phyloP scores from a whole-genome alignment of 2,113 vertebrate genomes.

The Macroglossus sobrinus region DNA sequence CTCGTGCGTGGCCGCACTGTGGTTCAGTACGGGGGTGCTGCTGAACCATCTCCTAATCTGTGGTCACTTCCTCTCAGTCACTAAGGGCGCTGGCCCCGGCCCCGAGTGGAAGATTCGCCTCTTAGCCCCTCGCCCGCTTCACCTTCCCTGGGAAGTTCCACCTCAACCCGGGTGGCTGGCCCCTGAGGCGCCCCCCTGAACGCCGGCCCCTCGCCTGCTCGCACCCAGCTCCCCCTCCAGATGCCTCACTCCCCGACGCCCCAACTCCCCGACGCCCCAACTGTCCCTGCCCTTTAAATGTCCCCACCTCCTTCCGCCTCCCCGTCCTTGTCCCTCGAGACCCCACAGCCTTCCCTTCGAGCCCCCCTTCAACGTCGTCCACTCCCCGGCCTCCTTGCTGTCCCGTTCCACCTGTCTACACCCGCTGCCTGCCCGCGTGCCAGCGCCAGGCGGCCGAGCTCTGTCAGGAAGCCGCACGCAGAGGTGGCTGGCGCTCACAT shows the following conservation, averaged over 20 bases:
- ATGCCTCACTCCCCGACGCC: too few species aligned
- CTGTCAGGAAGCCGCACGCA: background rate
- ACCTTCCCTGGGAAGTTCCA: background rate
- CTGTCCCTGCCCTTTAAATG: background rate
- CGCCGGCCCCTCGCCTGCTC: background rate
- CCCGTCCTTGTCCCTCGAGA: too few species aligned
- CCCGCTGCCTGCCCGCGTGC: background rate
- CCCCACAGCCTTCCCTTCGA: background rate
- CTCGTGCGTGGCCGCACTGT: background rate
- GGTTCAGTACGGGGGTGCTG: background rate
- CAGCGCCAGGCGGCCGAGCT: fast-evolving
- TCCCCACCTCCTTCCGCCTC: background rate
- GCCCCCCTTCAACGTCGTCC: background rate
- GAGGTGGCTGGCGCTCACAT: fast-evolving
- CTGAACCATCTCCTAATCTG: background rate
- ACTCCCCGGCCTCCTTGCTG: background rate
- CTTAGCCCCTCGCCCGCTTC: background rate
- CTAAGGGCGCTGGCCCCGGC: background rate
- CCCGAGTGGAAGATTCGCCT: background rate
- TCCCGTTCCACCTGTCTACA: too few species aligned
- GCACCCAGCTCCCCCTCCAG: too few species aligned
- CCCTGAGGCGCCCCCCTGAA: background rate
- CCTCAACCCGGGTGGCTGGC: background rate
- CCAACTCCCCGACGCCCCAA: background rate
- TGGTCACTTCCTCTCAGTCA: background rate